Percentiles rank a stretch among this genome's conserved stretches.
Evolutionary conservation across 2,888 invertebrate genomes (phyloP).

Genomic region (Atethmia centrago): DNA sequence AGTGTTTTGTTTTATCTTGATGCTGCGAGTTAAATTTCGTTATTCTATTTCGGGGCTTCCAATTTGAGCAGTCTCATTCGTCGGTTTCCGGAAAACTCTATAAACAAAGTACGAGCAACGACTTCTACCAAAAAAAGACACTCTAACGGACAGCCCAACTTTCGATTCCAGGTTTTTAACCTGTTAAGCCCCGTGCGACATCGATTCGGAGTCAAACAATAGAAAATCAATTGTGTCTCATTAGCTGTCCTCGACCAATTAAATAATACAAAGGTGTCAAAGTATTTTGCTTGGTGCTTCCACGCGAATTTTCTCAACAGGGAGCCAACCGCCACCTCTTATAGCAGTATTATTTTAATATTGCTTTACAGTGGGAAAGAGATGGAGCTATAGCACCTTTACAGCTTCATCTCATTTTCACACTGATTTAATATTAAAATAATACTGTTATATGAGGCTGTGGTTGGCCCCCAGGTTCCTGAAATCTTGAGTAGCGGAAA

Average conservation of each 20-base stretch:
- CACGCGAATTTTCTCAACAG: constrained; percentile 23
- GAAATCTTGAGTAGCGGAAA: constrained; percentile 20
- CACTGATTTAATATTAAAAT: too few species aligned
- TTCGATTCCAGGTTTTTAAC: constrained; percentile 15
- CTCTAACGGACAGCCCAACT: constrained; percentile 10
- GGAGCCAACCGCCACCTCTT: too few species aligned
- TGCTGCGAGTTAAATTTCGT: constrained; percentile 13
- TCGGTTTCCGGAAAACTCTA: neutral
- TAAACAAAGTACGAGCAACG: neutral
- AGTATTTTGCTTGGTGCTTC: constrained; percentile 45
- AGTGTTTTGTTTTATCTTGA: constrained; percentile 28
- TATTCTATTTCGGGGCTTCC: constrained; percentile 21
- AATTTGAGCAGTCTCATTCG: neutral
- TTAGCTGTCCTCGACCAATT: too few species aligned
- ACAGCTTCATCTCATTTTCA: too few species aligned
- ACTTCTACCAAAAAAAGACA: neutral
- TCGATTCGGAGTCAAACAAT: too few species aligned
- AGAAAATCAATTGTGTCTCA: too few species aligned
- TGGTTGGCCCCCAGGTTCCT: too few species aligned
- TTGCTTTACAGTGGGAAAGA: too few species aligned
- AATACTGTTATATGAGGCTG: too few species aligned
- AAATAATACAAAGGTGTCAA: constrained; percentile 39
- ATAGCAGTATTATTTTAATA: too few species aligned
- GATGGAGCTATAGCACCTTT: too few species aligned
- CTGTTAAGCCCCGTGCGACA: too few species aligned